Evolutionary conservation across 2,797 vertebrate genomes (phyloP), one percentile per base, ranked within the genome.

Genomic region (Takifugu rubripes): DNA sequence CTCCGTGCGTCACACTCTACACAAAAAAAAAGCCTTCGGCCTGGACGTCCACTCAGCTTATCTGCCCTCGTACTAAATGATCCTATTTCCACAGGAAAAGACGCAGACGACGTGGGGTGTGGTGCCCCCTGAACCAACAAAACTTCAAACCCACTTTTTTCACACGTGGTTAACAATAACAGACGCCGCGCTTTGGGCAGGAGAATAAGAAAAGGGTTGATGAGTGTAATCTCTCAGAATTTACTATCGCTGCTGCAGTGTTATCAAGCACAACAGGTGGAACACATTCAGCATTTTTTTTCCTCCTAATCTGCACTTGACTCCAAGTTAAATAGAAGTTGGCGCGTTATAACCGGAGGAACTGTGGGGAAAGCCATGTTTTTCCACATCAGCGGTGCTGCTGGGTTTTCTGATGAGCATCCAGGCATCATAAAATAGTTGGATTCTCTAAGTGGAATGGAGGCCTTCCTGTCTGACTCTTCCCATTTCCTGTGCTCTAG

Each of bases 1-100:
- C 21, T 21, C 21, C 31, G 70, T 84, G 78, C 81, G 70, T 87
- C 86, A 85, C 52, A 76, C 56, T 29, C 33, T 56, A 26, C 49
- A 72, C 49, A 73, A 59, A 74, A 72, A 74, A 56, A 73, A 71
- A 52, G 56, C 61, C 54, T 40, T 62, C 67, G 45, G 54, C 69
- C 74, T 58, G 29, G 57, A 50, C 52, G 3, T 61, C 49, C 64
- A 56, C 63, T 73, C 60, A 16, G 67, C 78, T 85, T 84, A 85
- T 87, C 83, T 75, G 29, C 42, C 31, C 63, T 62, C n/a, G 2
- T 67, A 61, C 56, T 72, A 73, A 82, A 78, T 60, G 49, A 85
- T 80, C 83, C 78, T 62, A 79, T 84, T 86, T 86, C 84, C 85
- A 76, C 81, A 87, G 84, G 81, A 82, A 87, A 58, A 74, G 56